A percentile compares a stretch with the other conserved stretches of the same genome.
These are phyloP conservation scores for Notospermus geniculatus DNA, from an alignment of 1,140 invertebrate genomes.

Conservation along the genomic window DNA sequence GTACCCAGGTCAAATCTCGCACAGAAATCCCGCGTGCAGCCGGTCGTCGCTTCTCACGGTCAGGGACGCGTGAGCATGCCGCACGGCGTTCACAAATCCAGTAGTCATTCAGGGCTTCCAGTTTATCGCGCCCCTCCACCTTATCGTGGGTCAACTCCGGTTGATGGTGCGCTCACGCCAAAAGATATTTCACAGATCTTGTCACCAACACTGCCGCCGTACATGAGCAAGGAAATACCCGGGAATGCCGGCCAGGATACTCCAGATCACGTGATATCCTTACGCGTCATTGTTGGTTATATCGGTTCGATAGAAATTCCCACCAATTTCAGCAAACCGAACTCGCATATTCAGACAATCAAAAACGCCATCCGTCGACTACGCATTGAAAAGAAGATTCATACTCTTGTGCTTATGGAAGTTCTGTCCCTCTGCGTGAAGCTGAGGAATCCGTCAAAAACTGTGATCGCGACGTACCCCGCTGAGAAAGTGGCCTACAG, in stretches of 20 bases:
- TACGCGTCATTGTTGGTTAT: conserved; percentile 86
- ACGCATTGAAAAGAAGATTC: conserved; percentile 82
- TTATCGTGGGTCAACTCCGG: conserved; percentile 4
- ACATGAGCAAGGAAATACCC: neutral
- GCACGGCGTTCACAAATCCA: conserved; percentile 1
- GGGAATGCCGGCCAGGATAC: neutral
- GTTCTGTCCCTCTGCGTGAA: conserved; percentile 76
- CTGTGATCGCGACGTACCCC: conserved; percentile 74
- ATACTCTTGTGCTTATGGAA: conserved; percentile 81
- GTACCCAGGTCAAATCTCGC: too few species aligned
- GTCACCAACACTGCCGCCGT: conserved; percentile 25
- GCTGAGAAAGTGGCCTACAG: conserved; percentile 83
- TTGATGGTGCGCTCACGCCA: neutral
- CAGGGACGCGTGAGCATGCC: too few species aligned
- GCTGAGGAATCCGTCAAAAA: conserved; percentile 67
- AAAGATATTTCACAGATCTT: neutral
- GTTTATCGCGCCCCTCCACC: conserved; percentile 2
- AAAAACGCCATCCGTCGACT: conserved; percentile 83
- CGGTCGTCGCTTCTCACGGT: too few species aligned
- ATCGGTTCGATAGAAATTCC: conserved; percentile 94
- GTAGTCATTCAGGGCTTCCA: conserved; percentile 8
- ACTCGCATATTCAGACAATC: conserved; percentile 64
- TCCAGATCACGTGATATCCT: conserved; percentile 56
- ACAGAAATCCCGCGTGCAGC: too few species aligned
- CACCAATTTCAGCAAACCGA: conserved; percentile 71